Evolutionary conservation across 2,113 vertebrate genomes (phyloP).

Genomic region (Ranitomeya variabilis): DNA sequence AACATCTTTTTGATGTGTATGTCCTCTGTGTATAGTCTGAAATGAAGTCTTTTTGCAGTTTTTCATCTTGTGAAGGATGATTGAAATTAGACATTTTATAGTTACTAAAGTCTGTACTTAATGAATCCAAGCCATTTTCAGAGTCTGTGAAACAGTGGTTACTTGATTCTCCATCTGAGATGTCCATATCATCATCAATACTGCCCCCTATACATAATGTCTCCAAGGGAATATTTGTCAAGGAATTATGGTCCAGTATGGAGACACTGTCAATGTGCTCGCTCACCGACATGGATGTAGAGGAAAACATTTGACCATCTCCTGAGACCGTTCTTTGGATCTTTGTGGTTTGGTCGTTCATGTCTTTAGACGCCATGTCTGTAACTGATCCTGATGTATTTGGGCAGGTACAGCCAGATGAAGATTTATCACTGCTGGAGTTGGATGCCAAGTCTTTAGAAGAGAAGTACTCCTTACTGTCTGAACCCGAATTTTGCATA

Average conservation of each 20-base stretch:
- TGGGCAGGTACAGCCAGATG: conserved; percentile 20
- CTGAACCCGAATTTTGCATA: neutral
- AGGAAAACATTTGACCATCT: neutral
- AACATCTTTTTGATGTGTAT: conserved; percentile 9
- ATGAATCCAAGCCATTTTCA: neutral
- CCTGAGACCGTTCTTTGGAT: neutral
- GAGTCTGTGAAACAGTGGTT: neutral
- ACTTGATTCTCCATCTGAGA: neutral
- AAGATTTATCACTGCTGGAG: conserved; percentile 29
- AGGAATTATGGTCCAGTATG: neutral
- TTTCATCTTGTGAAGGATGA: neutral
- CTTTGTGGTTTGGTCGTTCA: neutral
- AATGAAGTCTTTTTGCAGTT: neutral
- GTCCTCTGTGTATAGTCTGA: conserved; percentile 32
- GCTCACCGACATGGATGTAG: too few relatives aligned
- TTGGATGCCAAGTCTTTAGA: neutral
- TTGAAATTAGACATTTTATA: neutral
- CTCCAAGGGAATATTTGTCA: neutral
- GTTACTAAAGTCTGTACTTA: neutral
- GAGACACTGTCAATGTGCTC: neutral
- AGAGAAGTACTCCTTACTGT: neutral
- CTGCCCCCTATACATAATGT: neutral
- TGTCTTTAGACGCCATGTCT: neutral
- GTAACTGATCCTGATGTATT: conserved; percentile 1
- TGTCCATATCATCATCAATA: neutral